Conservation (phyloP, 2,888 invertebrate genomes). For the Nesidiocoris tenuis region DNA sequence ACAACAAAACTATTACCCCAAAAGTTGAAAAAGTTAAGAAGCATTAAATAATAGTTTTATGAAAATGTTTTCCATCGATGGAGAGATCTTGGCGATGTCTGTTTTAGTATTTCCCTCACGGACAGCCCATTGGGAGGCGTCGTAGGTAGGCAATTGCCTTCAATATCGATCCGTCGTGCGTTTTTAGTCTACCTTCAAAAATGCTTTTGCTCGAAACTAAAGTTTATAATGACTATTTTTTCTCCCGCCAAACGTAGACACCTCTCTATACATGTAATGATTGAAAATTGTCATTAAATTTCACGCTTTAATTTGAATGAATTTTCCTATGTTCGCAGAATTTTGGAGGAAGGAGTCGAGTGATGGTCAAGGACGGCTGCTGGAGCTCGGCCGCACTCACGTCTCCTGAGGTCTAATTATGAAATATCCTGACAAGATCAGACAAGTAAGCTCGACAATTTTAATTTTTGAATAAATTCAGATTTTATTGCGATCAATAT, state of each 20-base stretch:
- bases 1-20: too few species aligned
- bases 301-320: background rate
- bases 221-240: too few species aligned
- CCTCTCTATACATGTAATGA: too few species aligned
- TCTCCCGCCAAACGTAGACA: background rate
- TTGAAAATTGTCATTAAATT: too few species aligned
- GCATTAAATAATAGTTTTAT: too few species aligned
- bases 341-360: slow-evolving; percentile 16
- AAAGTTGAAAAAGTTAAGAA: too few species aligned
- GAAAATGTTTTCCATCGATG: too few species aligned
- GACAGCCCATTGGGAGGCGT: too few species aligned
- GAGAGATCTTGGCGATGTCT: too few species aligned
- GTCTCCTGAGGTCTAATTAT: slow-evolving; percentile 37
- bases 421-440: slow-evolving; percentile 49
- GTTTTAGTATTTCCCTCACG: too few species aligned
- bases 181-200: background rate
- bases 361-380: slow-evolving; percentile 39
- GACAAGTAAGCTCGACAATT: slow-evolving; percentile 44
- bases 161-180: slow-evolving; percentile 14
- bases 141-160: slow-evolving; percentile 16
- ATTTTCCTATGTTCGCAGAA: slow-evolving; percentile 8
- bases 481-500: background rate
- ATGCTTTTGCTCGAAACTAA: too few species aligned
- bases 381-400: slow-evolving; percentile 36
- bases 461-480: background rate